Conservation (phyloP, 2,888 invertebrate genomes). For the Erebia palarica region DNA sequence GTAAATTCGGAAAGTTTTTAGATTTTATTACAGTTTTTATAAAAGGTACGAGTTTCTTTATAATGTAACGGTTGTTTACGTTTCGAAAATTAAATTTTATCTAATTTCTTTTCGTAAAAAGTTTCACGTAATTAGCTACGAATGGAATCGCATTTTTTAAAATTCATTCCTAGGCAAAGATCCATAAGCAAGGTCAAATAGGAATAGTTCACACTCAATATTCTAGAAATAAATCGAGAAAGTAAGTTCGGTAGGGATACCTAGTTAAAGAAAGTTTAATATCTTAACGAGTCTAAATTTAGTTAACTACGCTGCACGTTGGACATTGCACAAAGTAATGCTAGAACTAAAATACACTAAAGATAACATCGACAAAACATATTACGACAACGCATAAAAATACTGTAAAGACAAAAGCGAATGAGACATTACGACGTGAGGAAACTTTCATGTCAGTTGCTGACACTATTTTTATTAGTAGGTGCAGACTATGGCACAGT, state of each 20-base stretch:
- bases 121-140: background rate
- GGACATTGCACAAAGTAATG: background rate
- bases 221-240: background rate
- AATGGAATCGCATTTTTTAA: background rate
- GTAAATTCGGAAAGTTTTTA: background rate
- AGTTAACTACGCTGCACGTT: background rate
- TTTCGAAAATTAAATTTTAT: background rate
- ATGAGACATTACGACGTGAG: background rate
- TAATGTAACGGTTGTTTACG: background rate
- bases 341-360: background rate
- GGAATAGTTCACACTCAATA: too few relatives aligned
- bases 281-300: background rate
- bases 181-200: background rate
- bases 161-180: background rate
- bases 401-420: background rate
- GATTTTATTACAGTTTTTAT: background rate
- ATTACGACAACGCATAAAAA: background rate
- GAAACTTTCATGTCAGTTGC: background rate
- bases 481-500: background rate
- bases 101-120: background rate
- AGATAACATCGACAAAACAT: background rate
- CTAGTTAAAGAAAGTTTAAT: background rate
- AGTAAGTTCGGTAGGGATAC: background rate
- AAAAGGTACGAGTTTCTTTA: background rate
- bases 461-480: background rate